Percentiles rank a stretch among this genome's conserved stretches.
phyloP scores from a whole-genome alignment of 2,888 invertebrate genomes.

The Sinodicranocentrus sp. region DNA sequence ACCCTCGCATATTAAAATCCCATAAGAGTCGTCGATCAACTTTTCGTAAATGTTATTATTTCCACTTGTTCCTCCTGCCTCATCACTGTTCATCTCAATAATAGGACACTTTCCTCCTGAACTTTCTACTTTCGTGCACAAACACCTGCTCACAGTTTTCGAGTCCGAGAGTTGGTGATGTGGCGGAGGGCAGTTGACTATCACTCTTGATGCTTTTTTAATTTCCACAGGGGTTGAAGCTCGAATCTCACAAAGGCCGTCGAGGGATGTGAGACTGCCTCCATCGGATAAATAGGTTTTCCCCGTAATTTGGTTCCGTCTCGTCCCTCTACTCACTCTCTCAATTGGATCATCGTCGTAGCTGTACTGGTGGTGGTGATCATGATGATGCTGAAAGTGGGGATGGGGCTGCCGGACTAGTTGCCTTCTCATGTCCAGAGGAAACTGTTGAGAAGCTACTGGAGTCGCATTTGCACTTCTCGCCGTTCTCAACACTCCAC shows the following conservation, averaged over 20 bases:
- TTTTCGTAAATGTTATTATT: constrained; percentile 73
- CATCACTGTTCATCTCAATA: background rate
- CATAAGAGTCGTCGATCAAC: constrained; percentile 76
- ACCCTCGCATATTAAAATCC: constrained; percentile 77
- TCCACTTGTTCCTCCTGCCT: constrained; percentile 3
- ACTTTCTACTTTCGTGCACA: constrained; percentile 57
- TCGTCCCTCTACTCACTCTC: constrained; percentile 22
- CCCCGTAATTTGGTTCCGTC: constrained; percentile 65
- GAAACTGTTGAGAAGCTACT: constrained; percentile 54
- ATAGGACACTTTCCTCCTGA: constrained; percentile 28
- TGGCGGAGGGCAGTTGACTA: constrained; percentile 73
- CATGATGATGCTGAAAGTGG: constrained; percentile 32
- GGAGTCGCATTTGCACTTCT: constrained; percentile 67
- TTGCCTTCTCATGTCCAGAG: constrained; percentile 21
- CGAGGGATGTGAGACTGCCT: constrained; percentile 63
- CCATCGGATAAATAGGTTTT: constrained; percentile 70
- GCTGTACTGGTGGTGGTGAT: constrained; percentile 20
- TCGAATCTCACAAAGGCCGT: constrained; percentile 69
- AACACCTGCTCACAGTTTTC: constrained; percentile 72
- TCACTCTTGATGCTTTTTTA: constrained; percentile 75
- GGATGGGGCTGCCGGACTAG: constrained; percentile 22
- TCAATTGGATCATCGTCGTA: constrained; percentile 57
- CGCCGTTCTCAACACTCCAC: constrained; percentile 48
- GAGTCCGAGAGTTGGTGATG: constrained; percentile 65
- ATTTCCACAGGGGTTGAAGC: constrained; percentile 76